Evolutionary conservation across 2,113 vertebrate species (phyloP).

Genomic region (Lophura nycthemera): DNA sequence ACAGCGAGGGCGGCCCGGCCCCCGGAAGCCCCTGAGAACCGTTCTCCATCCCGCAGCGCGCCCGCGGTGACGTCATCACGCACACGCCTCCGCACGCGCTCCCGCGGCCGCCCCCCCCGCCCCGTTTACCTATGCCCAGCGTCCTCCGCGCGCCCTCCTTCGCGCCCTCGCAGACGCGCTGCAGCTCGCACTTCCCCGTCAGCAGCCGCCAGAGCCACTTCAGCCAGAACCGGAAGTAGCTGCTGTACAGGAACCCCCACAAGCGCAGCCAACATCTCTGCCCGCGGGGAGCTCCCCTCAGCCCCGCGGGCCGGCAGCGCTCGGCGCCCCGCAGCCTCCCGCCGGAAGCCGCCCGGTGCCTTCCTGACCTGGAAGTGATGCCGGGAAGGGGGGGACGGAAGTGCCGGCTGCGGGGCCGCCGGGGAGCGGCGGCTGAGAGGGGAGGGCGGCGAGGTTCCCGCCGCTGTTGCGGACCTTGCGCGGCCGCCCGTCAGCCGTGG

Average conservation of each 20-base stretch:
- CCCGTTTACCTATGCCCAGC: slow-evolving; percentile 80
- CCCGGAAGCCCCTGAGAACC: too few species aligned
- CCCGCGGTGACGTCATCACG: too few species aligned
- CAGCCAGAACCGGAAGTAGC: slow-evolving; percentile 89
- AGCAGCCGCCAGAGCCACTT: slow-evolving; percentile 91
- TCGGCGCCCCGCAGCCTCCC: neutral
- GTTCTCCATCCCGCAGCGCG: too few species aligned
- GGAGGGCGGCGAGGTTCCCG: too few species aligned
- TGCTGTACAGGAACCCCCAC: slow-evolving; percentile 89
- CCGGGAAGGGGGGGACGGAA: neutral
- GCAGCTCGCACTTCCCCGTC: slow-evolving; percentile 90
- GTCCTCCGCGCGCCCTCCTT: slow-evolving; percentile 84
- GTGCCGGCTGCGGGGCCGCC: neutral
- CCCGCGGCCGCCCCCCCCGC: too few species aligned
- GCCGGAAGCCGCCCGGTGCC: neutral
- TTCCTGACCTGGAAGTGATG: slow-evolving; percentile 47
- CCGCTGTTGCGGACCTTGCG: too few species aligned
- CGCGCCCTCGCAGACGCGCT: slow-evolving; percentile 84
- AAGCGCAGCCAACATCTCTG: slow-evolving; percentile 82
- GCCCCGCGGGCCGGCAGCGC: neutral
- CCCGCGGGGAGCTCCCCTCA: too few species aligned
- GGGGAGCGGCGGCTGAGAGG: too few species aligned
- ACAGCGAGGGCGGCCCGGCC: too few species aligned
- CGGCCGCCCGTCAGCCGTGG: too few species aligned
- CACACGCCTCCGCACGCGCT: too few species aligned